phyloP scores from a whole-genome alignment of 2,113 vertebrate genomes.

The Otolemur garnettii region DNA sequence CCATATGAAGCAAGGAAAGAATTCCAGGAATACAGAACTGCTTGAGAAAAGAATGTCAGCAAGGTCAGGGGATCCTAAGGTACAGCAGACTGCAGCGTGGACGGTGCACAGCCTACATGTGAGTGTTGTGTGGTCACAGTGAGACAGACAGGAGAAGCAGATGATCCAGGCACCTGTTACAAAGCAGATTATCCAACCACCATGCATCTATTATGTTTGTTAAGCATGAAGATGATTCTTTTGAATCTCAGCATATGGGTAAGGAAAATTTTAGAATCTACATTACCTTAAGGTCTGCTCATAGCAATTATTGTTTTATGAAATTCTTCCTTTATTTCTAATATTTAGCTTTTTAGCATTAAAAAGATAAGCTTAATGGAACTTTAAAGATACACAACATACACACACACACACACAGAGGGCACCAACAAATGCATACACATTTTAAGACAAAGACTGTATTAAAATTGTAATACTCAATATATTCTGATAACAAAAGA shows the following conservation, averaged over 20 bases:
- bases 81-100: neutral
- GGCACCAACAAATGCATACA: too few species aligned
- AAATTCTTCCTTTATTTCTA: neutral
- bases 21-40: neutral
- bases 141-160: fast-evolving
- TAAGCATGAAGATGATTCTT: neutral
- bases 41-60: neutral
- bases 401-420: too few species aligned
- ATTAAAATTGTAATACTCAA: too few species aligned
- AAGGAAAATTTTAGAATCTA: neutral
- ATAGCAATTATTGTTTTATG: neutral
- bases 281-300: neutral
- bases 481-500: too few species aligned
- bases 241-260: neutral
- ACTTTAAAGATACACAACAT: neutral
- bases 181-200: neutral
- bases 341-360: neutral
- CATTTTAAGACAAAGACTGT: too few species aligned
- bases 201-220: neutral
- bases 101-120: fast-evolving
- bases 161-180: too few species aligned
- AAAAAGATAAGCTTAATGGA: neutral
- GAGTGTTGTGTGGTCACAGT: neutral
- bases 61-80: neutral
- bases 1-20: neutral